Percentiles rank a stretch among this genome's conserved stretches.
Conservation (phyloP, 2,113 vertebrate species). For the Lipotes vexillifer region DNA sequence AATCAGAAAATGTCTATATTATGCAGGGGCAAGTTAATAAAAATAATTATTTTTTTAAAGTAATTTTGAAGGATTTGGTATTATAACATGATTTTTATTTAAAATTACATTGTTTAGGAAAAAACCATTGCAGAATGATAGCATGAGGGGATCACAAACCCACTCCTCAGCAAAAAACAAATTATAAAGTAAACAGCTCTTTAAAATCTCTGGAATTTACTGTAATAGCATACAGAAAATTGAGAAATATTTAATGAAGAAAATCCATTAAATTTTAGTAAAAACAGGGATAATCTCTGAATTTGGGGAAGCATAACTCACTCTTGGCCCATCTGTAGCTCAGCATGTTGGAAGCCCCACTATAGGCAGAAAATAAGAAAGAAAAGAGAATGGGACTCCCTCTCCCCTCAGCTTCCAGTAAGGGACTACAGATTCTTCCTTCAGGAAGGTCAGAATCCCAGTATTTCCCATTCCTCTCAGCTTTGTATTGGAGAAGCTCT, state of each 20-base stretch:
- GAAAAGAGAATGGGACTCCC: background rate
- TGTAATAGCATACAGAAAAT: background rate
- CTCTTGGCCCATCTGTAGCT: background rate
- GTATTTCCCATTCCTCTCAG: background rate
- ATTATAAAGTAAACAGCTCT: background rate
- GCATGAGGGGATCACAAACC: accelerated
- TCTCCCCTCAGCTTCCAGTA: background rate
- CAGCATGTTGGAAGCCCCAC: background rate
- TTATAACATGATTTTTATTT: background rate
- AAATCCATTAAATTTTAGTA: background rate
- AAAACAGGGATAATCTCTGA: background rate
- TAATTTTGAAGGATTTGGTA: background rate
- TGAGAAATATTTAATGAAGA: background rate
- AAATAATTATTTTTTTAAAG: background rate
- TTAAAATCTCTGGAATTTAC: background rate
- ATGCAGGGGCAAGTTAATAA: background rate
- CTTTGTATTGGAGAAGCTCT: background rate
- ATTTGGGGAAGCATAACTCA: background rate
- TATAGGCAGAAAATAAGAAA: background rate
- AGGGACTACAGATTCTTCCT: background rate
- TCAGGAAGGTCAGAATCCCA: background rate
- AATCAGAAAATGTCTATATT: background rate
- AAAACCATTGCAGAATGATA: background rate
- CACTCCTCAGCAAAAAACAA: background rate
- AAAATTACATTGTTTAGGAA: background rate